These are phyloP conservation scores for Gallinago solitaria DNA, from an alignment of 2,797 vertebrate genomes.

Conservation along the genomic window DNA sequence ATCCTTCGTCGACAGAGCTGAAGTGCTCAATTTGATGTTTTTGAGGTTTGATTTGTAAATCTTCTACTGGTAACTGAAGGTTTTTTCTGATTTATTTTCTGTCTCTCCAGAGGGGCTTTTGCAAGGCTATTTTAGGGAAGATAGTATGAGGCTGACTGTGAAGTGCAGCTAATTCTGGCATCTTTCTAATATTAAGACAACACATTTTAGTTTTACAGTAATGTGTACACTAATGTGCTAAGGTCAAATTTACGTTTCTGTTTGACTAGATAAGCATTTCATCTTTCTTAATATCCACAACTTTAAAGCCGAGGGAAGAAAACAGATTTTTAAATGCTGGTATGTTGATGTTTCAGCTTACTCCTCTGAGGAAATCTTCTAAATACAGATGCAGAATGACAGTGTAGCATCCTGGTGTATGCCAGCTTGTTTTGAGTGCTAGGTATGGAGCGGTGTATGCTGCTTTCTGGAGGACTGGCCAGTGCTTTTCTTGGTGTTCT, in stretches of 20 bases:
- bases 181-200: conserved; percentile 45
- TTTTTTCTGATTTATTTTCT: background rate
- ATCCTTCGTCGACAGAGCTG: background rate
- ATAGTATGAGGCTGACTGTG: background rate
- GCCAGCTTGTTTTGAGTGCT: background rate
- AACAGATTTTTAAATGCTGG: background rate
- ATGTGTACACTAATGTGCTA: background rate
- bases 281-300: background rate
- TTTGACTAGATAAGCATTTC: conserved; percentile 4
- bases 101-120: background rate
- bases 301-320: background rate
- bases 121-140: background rate
- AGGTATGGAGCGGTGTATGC: background rate
- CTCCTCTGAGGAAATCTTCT: background rate
- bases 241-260: background rate
- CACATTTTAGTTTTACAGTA: background rate
- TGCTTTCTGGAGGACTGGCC: background rate
- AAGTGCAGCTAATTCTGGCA: conserved; percentile 20
- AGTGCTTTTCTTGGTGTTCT: background rate
- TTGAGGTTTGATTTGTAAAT: background rate
- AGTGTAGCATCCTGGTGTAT: background rate
- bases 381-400: background rate
- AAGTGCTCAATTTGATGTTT: background rate
- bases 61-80: background rate
- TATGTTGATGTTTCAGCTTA: background rate